phyloP scores from a whole-genome alignment of 2,888 invertebrate genomes.

The Phytoseiulus persimilis region DNA sequence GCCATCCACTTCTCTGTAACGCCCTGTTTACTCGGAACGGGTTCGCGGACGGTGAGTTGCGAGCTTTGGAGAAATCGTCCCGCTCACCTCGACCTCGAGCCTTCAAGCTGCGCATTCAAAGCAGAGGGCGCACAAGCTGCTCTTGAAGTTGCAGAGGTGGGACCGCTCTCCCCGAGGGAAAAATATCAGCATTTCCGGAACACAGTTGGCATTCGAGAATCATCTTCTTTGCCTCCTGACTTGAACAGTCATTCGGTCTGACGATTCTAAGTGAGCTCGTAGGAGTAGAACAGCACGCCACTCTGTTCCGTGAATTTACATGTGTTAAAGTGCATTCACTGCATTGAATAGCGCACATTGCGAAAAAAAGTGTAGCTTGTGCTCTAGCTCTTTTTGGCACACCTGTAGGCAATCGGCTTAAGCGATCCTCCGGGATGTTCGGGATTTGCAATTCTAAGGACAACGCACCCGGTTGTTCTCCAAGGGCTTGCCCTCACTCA shows the following conservation, averaged over 20 bases:
- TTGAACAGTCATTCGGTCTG: not conserved
- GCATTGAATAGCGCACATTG: not conserved
- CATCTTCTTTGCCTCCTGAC: not conserved
- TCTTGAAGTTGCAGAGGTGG: too few species aligned
- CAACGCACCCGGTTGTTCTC: not conserved
- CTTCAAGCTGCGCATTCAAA: too few species aligned
- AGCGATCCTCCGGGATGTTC: slow-evolving; percentile 34
- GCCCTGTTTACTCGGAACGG: too few species aligned
- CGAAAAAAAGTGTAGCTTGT: not conserved
- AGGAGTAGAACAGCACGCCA: not conserved
- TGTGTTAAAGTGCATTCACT: slow-evolving; percentile 5
- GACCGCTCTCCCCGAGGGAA: too few species aligned
- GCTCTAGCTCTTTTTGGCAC: slow-evolving; percentile 8
- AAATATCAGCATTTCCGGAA: not conserved
- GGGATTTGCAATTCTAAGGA: slow-evolving; percentile 36
- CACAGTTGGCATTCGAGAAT: not conserved
- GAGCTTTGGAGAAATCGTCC: too few species aligned
- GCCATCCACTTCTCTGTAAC: too few species aligned
- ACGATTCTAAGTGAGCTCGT: not conserved
- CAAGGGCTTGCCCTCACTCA: not conserved
- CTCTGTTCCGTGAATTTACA: not conserved
- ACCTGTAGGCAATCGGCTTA: slow-evolving; percentile 39
- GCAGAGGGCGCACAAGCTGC: too few species aligned
- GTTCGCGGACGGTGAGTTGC: too few species aligned
- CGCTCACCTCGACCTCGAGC: too few species aligned